These are phyloP conservation scores for Apostichopus californicus DNA, from an alignment of 35 echinoderm and acorn worm genomes.

Conservation along the genomic window DNA sequence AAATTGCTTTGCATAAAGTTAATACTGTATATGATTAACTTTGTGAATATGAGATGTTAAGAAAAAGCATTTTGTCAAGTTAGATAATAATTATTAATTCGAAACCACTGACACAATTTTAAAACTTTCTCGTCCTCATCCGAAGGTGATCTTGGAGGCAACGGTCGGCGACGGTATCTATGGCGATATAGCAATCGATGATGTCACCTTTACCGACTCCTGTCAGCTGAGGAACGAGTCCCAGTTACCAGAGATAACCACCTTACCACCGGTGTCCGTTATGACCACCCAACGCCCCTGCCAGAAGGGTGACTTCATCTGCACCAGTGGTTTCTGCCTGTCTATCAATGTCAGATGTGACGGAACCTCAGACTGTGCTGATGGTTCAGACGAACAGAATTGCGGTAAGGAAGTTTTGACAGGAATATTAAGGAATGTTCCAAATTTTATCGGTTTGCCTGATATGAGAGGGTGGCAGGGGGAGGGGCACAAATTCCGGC, in stretches of 20 bases:
- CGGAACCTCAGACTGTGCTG: constrained; percentile 47
- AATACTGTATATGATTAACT: too few relatives aligned
- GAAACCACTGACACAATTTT: too few relatives aligned
- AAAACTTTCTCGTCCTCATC: constrained; percentile 27
- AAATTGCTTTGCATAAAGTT: too few relatives aligned
- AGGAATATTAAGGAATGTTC: too few relatives aligned
- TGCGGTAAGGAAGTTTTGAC: constrained; percentile 66
- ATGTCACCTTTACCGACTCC: constrained; percentile 67
- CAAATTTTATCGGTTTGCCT: too few relatives aligned
- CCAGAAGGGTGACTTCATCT: constrained; percentile 63
- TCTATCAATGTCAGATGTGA: constrained; percentile 58
- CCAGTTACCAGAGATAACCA: constrained; percentile 62
- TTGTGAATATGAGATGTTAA: too few relatives aligned
- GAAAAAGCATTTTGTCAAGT: too few relatives aligned
- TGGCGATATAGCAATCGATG: constrained; percentile 98
- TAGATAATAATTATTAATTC: too few relatives aligned
- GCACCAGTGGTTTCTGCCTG: constrained; percentile 67
- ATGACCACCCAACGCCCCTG: constrained; percentile 53
- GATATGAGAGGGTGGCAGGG: too few relatives aligned
- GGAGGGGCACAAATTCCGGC: too few relatives aligned
- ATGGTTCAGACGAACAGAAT: constrained; percentile 74
- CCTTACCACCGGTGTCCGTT: constrained; percentile 27
- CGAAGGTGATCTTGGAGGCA: constrained; percentile 88
- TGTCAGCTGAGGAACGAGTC: constrained; percentile 39
- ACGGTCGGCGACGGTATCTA: constrained; percentile 76